A percentile compares a stretch with the other conserved stretches of the same genome.
Conservation (phyloP, 1,140 invertebrate genomes). For the Drosophila pallidifrons region DNA sequence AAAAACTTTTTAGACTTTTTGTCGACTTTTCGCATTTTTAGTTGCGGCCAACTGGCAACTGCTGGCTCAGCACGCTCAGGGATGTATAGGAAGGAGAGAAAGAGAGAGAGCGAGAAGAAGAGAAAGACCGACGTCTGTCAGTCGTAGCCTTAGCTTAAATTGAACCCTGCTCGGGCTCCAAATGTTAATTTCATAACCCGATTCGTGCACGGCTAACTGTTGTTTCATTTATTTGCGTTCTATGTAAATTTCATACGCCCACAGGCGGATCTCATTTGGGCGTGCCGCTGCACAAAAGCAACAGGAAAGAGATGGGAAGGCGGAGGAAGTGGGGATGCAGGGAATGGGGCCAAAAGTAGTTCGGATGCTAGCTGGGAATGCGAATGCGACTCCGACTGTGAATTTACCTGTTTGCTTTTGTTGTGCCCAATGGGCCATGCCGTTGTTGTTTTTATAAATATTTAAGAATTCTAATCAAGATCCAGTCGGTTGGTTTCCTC, state of each 20-base stretch:
- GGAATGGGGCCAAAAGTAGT: background rate
- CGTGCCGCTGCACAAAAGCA: constrained; percentile 17
- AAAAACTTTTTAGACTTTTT: constrained; percentile 84
- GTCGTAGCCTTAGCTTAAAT: constrained; percentile 7
- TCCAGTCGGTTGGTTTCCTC: constrained; percentile 40
- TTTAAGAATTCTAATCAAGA: constrained; percentile 84
- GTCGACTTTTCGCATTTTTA: constrained; percentile 82
- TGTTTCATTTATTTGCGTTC: constrained; percentile 81
- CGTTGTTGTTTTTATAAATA: constrained; percentile 75
- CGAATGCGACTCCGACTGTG: background rate
- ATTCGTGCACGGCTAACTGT: constrained; percentile 76
- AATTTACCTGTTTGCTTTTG: constrained; percentile 49
- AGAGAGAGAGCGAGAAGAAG: background rate
- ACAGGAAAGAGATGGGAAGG: no score
- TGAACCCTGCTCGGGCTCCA: constrained; percentile 30
- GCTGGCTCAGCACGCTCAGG: constrained; percentile 67
- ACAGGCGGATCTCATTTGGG: constrained; percentile 41
- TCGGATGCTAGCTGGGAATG: constrained; percentile 17
- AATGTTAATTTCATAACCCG: constrained; percentile 84
- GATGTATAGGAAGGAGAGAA: background rate
- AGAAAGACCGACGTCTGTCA: background rate
- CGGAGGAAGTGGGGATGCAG: no score
- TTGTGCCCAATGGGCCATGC: constrained; percentile 27
- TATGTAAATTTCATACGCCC: constrained; percentile 76
- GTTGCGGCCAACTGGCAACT: constrained; percentile 77